These are phyloP conservation scores for Helogale parvula DNA, from an alignment of 2,113 vertebrate genomes.

Conservation along the genomic window DNA sequence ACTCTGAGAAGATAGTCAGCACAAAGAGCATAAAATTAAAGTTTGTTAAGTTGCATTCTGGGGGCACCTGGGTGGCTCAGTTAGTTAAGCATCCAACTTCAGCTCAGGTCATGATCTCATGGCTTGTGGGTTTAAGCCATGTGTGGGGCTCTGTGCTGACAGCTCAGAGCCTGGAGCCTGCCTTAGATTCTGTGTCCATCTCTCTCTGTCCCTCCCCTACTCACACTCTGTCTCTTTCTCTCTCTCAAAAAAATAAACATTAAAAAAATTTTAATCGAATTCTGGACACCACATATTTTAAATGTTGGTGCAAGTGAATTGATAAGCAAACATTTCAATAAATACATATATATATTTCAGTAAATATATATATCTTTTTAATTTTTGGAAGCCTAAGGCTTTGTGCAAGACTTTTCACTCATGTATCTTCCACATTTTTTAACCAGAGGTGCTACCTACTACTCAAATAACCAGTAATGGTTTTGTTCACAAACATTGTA, in stretches of 20 bases:
- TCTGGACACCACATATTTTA: neutral
- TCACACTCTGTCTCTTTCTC: too few species aligned
- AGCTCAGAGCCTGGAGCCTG: too few species aligned
- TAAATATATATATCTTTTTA: neutral
- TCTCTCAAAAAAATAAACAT: too few species aligned
- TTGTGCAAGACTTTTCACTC: neutral
- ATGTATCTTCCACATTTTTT: neutral
- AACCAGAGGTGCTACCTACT: neutral
- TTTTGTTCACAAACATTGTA: neutral
- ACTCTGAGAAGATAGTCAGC: neutral
- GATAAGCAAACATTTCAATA: constrained; percentile 11
- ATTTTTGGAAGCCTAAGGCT: neutral
- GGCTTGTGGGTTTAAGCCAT: too few species aligned
- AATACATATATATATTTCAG: neutral
- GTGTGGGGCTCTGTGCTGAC: too few species aligned
- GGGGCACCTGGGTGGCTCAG: too few species aligned
- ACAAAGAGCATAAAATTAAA: neutral
- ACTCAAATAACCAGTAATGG: neutral
- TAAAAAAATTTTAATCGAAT: neutral
- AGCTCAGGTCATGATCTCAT: too few species aligned
- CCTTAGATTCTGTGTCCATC: too few species aligned
- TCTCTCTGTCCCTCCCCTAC: too few species aligned
- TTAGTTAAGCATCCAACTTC: too few species aligned
- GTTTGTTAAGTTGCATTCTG: neutral
- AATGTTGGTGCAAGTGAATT: neutral